Evolutionary conservation across 2,113 vertebrate genomes (phyloP), one percentile per base, ranked within the genome.

Genomic region (Pica pica): DNA sequence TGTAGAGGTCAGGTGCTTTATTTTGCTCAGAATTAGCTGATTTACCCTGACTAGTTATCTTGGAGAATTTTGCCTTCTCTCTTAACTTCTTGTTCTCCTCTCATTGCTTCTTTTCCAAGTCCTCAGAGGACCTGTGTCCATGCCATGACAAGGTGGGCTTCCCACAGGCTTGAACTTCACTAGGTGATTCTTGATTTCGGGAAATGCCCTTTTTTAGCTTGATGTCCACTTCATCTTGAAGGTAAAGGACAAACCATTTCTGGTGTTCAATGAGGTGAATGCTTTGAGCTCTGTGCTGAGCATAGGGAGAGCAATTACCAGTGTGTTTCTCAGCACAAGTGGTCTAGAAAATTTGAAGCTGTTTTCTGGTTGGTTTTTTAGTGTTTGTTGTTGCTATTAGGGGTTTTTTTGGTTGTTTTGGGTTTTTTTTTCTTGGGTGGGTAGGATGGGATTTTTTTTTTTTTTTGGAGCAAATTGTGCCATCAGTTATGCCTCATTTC

Each of bases 361-460:
- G 27, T 24, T 55, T 89, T 57, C 28, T 49, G 9, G 3, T 47
- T 70, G 49, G 5, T 18, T 49, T 37, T 28, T 33, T 33, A 3
- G 42, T 30, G 31, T 13, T 26, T 67, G 11, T 18, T 24, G 10
- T 50, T 71, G 13, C 20, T 49, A 8, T 44, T 35, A 20, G 26
- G 39, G 15, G 6, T 1, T 6, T 9, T 33, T 74, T 56, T 23
- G 13, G 18, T 76, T 26, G 24, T 3, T 55, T 44, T 44, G 9
- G 3, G 3, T 4, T 9, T 33, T 53, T 18, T 30, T 50, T 47
- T 22, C 20, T 63, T 22, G 10, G 7, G 0, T 1, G 2, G 21
- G 5, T 26, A 13, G 22, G 13, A 13, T 53, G 16, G 2, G 3
- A 8, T 65, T 46, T 44, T 46, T 33, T 44, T 44, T 65, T 65